Evolutionary conservation across 2,888 invertebrate genomes (phyloP).

Genomic region (Andrena hattorfiana): DNA sequence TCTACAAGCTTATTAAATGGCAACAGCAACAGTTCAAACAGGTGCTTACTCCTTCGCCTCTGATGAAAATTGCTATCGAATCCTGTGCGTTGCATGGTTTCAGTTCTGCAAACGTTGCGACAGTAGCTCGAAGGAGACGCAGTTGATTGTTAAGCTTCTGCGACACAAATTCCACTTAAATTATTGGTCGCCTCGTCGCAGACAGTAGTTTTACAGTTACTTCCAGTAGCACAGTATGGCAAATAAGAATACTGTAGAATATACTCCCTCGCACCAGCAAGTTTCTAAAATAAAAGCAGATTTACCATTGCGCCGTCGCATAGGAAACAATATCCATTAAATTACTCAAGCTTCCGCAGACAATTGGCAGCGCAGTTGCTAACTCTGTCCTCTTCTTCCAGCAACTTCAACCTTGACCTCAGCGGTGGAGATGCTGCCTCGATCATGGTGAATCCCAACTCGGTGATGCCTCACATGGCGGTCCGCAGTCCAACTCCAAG

Average conservation of each 20-base stretch:
- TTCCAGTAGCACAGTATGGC: no score
- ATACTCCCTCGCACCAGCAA: background rate
- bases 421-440: constrained; percentile 90
- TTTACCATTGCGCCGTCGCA: background rate
- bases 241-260: no score
- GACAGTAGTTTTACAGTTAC: no score
- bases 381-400: constrained; percentile 50
- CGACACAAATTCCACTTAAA: no score
- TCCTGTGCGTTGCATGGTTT: background rate
- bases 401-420: constrained; percentile 89
- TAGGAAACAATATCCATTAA: no score
- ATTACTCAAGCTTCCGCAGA: no score
- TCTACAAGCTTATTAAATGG: constrained; percentile 81
- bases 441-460: constrained; percentile 96
- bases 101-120: background rate
- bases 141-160: background rate
- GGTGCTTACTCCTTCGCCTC: constrained; percentile 68
- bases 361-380: background rate
- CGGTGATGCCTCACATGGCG: constrained; percentile 92
- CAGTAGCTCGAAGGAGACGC: background rate
- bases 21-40: constrained; percentile 83
- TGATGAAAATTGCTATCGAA: background rate
- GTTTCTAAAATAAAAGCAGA: background rate
- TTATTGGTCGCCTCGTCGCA: no score
- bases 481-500: constrained; percentile 68